Percentiles rank a stretch among this genome's conserved stretches.
These are phyloP conservation scores for Eonycteris spelaea DNA, from an alignment of 2,113 vertebrate genomes.

Conservation along the genomic window DNA sequence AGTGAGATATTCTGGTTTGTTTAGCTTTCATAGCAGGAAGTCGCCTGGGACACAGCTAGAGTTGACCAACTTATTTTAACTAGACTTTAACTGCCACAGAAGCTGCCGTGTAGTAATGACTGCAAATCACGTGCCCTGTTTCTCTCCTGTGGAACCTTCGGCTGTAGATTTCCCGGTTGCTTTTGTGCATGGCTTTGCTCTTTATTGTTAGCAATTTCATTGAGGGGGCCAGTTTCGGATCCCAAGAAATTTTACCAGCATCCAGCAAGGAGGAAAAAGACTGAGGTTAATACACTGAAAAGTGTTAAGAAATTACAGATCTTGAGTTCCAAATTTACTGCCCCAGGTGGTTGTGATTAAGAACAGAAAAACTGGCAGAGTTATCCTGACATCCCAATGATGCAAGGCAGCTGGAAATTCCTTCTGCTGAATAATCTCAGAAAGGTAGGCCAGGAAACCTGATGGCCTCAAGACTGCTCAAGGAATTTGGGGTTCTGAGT, in stretches of 20 bases:
- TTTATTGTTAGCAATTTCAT: conserved; percentile 36
- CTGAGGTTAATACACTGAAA: conserved; percentile 43
- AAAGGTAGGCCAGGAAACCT: neutral
- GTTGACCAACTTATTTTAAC: conserved; percentile 3
- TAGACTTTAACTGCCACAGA: neutral
- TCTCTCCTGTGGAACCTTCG: neutral
- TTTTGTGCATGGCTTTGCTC: neutral
- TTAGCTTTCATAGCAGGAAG: neutral
- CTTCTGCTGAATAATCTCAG: neutral
- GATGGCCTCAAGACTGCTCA: neutral
- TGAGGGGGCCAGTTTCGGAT: conserved; percentile 33
- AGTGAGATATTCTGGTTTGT: neutral
- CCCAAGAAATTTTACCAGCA: conserved; percentile 53
- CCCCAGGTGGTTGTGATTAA: neutral
- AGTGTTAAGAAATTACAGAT: conserved; percentile 31
- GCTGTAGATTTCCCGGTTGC: neutral
- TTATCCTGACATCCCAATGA: neutral
- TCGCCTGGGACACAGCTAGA: conserved; percentile 23
- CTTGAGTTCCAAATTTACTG: conserved; percentile 31
- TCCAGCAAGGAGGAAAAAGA: conserved; percentile 9
- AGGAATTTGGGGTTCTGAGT: neutral
- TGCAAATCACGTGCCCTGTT: neutral
- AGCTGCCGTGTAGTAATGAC: neutral
- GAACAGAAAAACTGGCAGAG: neutral
- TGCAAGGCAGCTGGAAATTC: neutral